Percentiles rank a stretch among this genome's conserved stretches.
These are phyloP conservation scores for Pissodes strobi DNA, from an alignment of 1,140 invertebrate genomes.

Conservation along the genomic window DNA sequence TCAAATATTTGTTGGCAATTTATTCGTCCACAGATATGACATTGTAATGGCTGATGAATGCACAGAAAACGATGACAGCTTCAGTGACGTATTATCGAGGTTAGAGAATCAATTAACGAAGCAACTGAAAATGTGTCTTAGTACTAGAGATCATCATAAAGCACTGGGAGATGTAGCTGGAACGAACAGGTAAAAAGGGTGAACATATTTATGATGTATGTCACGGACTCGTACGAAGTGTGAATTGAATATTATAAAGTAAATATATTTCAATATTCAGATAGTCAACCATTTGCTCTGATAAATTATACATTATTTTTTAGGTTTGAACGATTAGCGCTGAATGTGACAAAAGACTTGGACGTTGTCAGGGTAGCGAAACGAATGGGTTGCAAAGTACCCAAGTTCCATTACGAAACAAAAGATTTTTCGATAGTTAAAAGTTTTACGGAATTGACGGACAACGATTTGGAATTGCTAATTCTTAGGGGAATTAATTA, in stretches of 20 bases:
- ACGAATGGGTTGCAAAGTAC: slow-evolving; percentile 68
- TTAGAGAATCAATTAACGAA: slow-evolving; percentile 82
- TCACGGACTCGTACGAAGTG: no score
- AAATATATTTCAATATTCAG: no score
- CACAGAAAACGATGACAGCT: slow-evolving; percentile 65
- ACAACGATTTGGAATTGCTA: slow-evolving; percentile 87
- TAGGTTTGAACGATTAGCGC: slow-evolving; percentile 74
- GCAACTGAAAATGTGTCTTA: slow-evolving; percentile 83
- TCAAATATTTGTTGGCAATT: background rate
- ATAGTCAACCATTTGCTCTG: no score
- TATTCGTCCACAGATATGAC: slow-evolving; percentile 64
- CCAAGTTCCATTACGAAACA: slow-evolving; percentile 93
- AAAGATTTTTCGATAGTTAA: slow-evolving; percentile 88
- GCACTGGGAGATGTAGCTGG: slow-evolving; percentile 92
- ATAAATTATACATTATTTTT: no score
- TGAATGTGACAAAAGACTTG: slow-evolving; percentile 85
- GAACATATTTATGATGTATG: no score
- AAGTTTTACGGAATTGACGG: slow-evolving; percentile 90
- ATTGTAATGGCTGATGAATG: slow-evolving; percentile 72
- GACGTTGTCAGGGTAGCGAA: slow-evolving; percentile 79
- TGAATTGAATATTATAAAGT: no score
- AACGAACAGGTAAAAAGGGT: slow-evolving; percentile 79
- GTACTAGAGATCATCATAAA: slow-evolving; percentile 86
- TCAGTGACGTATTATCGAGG: slow-evolving; percentile 58
- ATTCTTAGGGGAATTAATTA: slow-evolving; percentile 89